Evolutionary conservation across 2,113 vertebrate genomes (phyloP), one percentile per base, ranked within the genome.

Genomic region (Phrynosoma blainvillii): DNA sequence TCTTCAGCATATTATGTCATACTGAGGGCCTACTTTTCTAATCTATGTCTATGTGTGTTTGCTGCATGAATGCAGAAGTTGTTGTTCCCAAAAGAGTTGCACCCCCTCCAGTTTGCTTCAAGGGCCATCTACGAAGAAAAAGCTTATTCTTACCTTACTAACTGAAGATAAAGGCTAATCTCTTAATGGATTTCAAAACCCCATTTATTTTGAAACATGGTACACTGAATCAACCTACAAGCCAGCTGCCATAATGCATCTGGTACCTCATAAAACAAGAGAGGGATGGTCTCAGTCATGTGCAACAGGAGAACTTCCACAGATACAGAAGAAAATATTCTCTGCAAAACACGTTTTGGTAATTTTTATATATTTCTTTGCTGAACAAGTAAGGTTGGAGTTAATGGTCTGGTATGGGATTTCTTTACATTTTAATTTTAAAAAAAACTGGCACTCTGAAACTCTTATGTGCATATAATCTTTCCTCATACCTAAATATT

Each of bases 181-280:
- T 94, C 92, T 89, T 87, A 90, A 89, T 20, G 87, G 16, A 54
- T 88, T 93, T 90, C 79, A 91, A 89, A 65, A 78, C 75, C 86
- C 66, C 62, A 68, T 84, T 82, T 92, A 89, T 88, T 81, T 86
- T 89, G 84, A 76, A 90, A 89, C 84, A 52, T 89, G 86, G n/a
- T 32, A 21, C 82, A 91, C 47, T 0, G 0, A 93, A 89, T 83
- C 81, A 91, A 84, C 54, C 75, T 87, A 87, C 3, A 74, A 85
- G 74, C 85, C 87, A 87, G 11, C 16, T 89, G 89, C 89, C 93
- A 95, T 86, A 88, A 62, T 88, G 23, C 12, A 1, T 90, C 92
- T 90, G 91, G 82, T 32, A 66, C 4, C n/a, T 75, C 56, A 75
- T 75, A 82, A 94, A 86, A 95, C 91, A 93, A 86, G 1, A 74